Percentiles rank a stretch among this genome's conserved stretches.
Evolutionary conservation across 2,113 vertebrate species (phyloP).

Genomic region (Cyanoderma ruficeps): DNA sequence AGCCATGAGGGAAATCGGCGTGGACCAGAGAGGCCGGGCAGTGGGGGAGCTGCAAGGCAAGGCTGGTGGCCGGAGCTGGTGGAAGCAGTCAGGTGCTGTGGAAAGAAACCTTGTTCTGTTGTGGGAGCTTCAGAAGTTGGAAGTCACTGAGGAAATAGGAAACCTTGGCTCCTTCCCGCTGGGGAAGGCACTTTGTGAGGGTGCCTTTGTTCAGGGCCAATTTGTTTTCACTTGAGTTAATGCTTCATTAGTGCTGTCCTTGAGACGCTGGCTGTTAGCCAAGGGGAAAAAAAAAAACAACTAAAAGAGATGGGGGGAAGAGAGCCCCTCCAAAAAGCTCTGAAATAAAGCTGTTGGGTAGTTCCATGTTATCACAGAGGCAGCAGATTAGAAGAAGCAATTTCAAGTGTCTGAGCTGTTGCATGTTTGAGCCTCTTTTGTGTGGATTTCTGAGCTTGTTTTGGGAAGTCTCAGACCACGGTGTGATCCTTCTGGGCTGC

Average conservation of each 20-base stretch:
- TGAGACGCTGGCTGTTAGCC: slow-evolving; percentile 59
- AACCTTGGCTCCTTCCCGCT: slow-evolving; percentile 18
- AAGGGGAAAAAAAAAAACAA: not conserved
- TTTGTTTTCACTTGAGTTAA: slow-evolving; percentile 66
- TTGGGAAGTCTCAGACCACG: not conserved
- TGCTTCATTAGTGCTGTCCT: slow-evolving; percentile 51
- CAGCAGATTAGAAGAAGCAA: not conserved
- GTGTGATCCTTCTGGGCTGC: not conserved
- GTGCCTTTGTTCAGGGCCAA: slow-evolving; percentile 31
- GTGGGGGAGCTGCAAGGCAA: not conserved
- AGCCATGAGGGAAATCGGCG: not conserved
- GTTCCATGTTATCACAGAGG: not conserved
- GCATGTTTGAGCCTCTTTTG: not conserved
- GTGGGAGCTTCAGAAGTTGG: not conserved
- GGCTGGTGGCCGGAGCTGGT: not conserved
- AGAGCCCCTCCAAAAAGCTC: slow-evolving; percentile 20
- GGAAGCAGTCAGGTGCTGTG: not conserved
- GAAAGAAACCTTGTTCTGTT: slow-evolving; percentile 35
- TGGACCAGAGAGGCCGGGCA: not conserved
- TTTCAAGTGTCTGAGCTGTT: not conserved
- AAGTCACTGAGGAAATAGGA: slow-evolving; percentile 38
- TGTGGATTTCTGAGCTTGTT: not conserved
- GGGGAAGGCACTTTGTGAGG: not conserved
- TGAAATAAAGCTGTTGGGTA: slow-evolving; percentile 11
- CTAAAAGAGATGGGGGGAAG: not conserved